Base-by-base conservation (phyloP, 2,113 vertebrate species). In the Tympanuchus pallidicinctus region DNA sequence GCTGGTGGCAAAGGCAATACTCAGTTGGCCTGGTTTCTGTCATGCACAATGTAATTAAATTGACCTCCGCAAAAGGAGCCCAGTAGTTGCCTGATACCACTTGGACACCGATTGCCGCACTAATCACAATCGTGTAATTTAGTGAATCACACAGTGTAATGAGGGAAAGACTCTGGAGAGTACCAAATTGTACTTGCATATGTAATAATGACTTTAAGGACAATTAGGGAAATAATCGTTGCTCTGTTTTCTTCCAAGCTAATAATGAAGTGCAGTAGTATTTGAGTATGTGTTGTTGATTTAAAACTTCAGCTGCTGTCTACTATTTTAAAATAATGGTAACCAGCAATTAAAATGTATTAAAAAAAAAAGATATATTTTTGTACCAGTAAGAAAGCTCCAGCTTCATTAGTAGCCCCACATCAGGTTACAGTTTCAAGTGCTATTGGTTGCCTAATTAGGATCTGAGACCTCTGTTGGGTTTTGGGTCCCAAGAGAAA, bases 1-100 rank as follows among this genome's bases (percentile, higher is more conserved):
- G 97, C 97, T 97, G 96, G 97, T 98, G 97, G 98, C 97, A 98
- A 97, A 98, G 96, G 97, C 97, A 97, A 97, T 97, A 97, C 97
- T 97, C 98, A 98, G 91, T 95, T 97, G 98, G 97, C 97, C 96
- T 97, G 94, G 94, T 97, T 97, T 97, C 98, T 98, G 97, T 98
- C 97, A 97, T 96, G 97, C 97, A 97, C 97, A 95, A 97, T 98
- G 97, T 98, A 98, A 98, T 98, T 98, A 97, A 98, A 98, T 98
- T 98, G 98, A 98, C 98, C 98, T 97, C 95, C 2, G 95, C 94
- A 94, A 93, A 96, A 94, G 93, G 93, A 97, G 96, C 95, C 96
- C 95, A 96, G 97, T 97, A 95, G 96, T 96, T 97, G 89, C 93
- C 96, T 98, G 96, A 95, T 97, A 97, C 81, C 88, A 93, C 96